phyloP scores from a whole-genome alignment of 2,888 invertebrate species.

The Netelia virgata region DNA sequence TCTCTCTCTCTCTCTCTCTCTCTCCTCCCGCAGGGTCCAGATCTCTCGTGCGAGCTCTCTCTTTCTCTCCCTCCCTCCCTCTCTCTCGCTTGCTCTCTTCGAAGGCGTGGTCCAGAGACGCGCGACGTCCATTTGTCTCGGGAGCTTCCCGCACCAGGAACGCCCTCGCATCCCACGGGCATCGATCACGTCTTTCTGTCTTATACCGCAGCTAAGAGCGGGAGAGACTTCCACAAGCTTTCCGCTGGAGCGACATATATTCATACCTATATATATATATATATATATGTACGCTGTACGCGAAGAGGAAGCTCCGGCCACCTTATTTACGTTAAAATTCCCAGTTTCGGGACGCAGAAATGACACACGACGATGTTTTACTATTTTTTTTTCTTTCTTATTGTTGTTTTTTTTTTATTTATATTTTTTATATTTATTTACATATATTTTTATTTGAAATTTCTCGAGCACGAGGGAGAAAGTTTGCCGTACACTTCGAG shows the following conservation, averaged over 20 bases:
- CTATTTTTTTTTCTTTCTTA: not conserved
- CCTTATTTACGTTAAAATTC: constrained; percentile 14
- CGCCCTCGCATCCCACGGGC: constrained; percentile 85
- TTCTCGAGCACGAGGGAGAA: not conserved
- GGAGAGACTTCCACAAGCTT: constrained; percentile 25
- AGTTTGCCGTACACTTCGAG: not conserved
- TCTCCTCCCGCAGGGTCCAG: constrained; percentile 74
- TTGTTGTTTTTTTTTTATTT: not conserved
- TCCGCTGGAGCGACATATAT: constrained; percentile 51
- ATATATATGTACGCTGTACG: constrained; percentile 23
- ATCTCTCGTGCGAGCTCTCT: constrained; percentile 71
- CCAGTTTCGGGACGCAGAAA: constrained; percentile 1
- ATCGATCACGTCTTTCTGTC: constrained; percentile 82
- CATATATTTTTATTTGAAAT: not conserved
- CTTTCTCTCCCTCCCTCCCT: constrained; percentile 60
- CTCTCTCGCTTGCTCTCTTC: constrained; percentile 56
- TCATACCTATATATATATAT: constrained; percentile 23
- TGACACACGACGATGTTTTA: not conserved
- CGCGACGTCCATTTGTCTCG: constrained; percentile 85
- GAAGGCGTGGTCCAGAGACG: constrained; percentile 84
- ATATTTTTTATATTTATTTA: not conserved
- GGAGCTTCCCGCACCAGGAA: constrained; percentile 85
- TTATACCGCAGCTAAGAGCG: constrained; percentile 30
- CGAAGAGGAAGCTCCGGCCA: not conserved
- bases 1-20: constrained; percentile 70